These are phyloP conservation scores for Phoxinus dragarum DNA, from an alignment of 2,797 vertebrate species.

Conservation along the genomic window DNA sequence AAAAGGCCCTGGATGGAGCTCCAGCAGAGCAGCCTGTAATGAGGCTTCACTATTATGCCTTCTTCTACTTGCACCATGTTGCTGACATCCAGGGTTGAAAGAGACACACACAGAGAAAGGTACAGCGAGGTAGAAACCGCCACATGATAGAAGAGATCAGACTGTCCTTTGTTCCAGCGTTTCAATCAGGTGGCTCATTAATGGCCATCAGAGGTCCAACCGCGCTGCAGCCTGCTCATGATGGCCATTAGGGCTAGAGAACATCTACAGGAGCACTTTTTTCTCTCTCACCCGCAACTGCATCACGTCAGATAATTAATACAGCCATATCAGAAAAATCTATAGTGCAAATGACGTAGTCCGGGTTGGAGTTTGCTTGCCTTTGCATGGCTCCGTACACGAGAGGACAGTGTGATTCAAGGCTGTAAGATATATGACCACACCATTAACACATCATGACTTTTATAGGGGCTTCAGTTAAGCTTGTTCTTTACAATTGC, in stretches of 20 bases:
- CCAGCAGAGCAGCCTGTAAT: conserved; percentile 61
- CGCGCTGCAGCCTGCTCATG: not conserved
- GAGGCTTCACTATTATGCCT: conserved; percentile 39
- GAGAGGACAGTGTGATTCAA: conserved; percentile 11
- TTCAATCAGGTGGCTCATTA: conserved; percentile 18
- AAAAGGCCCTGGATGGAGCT: conserved; percentile 57
- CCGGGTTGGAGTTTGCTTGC: not conserved
- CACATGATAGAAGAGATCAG: conserved; percentile 10
- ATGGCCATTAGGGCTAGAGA: conserved; percentile 1
- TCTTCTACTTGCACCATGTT: conserved; percentile 17
- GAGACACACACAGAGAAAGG: conserved; percentile 19
- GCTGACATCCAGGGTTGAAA: not conserved
- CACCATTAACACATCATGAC: conserved; percentile 42
- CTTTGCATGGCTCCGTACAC: not conserved
- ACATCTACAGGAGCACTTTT: not conserved
- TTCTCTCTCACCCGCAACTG: not conserved
- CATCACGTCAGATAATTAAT: not conserved
- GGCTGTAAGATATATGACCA: conserved; percentile 29
- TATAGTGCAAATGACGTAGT: not conserved
- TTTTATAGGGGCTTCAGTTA: conserved; percentile 48
- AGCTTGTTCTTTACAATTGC: conserved; percentile 30
- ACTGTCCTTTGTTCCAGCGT: conserved; percentile 11
- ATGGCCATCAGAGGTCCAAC: not conserved
- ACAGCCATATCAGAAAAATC: not conserved
- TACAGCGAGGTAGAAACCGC: not conserved